Base-by-base conservation (phyloP, 2,113 vertebrate genomes). In the Solenodon paradoxus region DNA sequence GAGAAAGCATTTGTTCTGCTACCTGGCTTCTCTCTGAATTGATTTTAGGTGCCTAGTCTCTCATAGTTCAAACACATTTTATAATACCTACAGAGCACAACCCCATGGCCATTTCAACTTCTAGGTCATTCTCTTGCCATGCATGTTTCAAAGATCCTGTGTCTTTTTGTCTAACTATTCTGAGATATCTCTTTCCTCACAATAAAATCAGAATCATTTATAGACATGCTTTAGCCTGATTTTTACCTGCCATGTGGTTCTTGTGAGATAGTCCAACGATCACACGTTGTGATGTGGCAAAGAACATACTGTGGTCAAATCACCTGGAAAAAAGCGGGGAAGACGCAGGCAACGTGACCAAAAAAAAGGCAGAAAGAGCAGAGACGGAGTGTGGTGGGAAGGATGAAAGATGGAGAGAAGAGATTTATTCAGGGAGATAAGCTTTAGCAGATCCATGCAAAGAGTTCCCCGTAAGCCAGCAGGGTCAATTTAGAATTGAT, bases 401-500 rank as follows among this genome's bases (percentile, higher is more conserved):
- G 72, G 53, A 71, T 80, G 47, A 89, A 91, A 94, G 15, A 5
- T 63, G 28, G 32, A 92, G 10, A 64, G 85, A 69, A 59, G 84
- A 91, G 53, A 91, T 89, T 92, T 93, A 92, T 94, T 96, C 92
- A 95, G 83, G 85, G 95, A 96, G 86, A 93, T 83, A 92, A 93
- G 85, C 66, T 96, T 94, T 77, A 80, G 69, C 90, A 97, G 79
- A 93, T 66, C 94, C 94, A 88, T 66, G 45, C 90, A 92, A 64
- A 2, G 42, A 91, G 74, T 83, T 97, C 92, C 96, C 97, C 96
- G n/a, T n/a, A 97, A 98, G 97, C 95, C 96, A 96, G 96, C 63
- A 95, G 95, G 69, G 97, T 97, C 96, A 95, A 96, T 97, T 98
- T 97, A 19, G 96, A 97, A 97, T 97, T 97, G 94, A 97, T 98